Evolutionary conservation across 2,888 invertebrate species (phyloP), one percentile per base, ranked within the genome.

Genomic region (Lasioglossum pauxillum): DNA sequence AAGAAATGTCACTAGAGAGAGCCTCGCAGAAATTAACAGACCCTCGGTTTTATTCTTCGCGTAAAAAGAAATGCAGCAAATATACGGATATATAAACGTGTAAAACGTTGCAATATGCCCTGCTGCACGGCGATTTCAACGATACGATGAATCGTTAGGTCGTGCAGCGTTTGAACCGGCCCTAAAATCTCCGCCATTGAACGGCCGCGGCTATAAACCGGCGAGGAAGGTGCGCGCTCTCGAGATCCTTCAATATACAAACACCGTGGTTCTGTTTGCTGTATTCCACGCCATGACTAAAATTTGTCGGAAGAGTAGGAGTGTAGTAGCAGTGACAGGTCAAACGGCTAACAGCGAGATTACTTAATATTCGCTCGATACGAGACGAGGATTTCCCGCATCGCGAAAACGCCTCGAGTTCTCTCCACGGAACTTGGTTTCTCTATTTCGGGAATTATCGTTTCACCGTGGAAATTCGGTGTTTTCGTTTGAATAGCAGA

Each of bases 271-370:
- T 88, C 88, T 87, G 85, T 84, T 90, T 82, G 83, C 85, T 90
- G 85, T 88, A 85, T 89, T 90, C 90, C 91, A 91, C 91, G 92
- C 92, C 91, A 93, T 93, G 92, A 92, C 92, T 90, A 91, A 91
- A 89, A 91, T 91, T 92, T 92, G 87, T 84, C 87, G 91, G 90
- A 91, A 91, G 91, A 92, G 90, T 92, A 93, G 92, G 92, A 93
- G 92, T 93, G 91, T 87, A 88, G 91, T 92, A 88, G 91, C 90
- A 89, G 91, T 92, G 91, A 91, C 91, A 91, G 92, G 91, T 91
- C 91, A 91, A 91, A 92, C 91, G 84, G 91, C 88, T 87, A 92
- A 92, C 87, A 91, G 90, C 84, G 92, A 93, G 90, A 91, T 93
- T 91, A 93, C 92, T 92, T 93, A 93, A 92, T 92, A 89, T 85